Percentiles rank a stretch among this genome's conserved stretches.
phyloP scores from a whole-genome alignment of 2,113 vertebrate genomes.

The Melanostigma gelatinosum region DNA sequence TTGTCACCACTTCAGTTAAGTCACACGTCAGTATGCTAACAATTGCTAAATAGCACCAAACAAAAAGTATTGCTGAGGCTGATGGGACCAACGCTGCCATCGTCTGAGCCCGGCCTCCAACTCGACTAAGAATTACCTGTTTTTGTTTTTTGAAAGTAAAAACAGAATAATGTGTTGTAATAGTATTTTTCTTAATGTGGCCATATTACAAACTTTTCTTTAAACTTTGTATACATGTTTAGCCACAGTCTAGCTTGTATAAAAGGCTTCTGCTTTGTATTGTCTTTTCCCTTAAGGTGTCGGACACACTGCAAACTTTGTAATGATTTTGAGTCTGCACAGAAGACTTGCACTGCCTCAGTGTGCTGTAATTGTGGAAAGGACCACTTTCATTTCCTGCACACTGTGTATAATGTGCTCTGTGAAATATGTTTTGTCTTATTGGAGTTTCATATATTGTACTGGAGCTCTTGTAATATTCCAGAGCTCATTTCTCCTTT shows the following conservation, averaged over 20 bases:
- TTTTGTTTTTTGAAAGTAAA: background rate
- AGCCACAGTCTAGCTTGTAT: background rate
- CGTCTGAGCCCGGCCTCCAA: background rate
- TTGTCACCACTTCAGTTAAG: background rate
- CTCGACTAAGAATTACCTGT: background rate
- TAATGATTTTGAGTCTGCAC: constrained; percentile 5
- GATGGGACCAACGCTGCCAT: background rate
- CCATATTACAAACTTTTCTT: background rate
- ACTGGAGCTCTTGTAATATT: constrained; percentile 27
- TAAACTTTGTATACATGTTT: background rate
- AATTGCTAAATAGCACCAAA: background rate
- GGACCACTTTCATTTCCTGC: constrained; percentile 60
- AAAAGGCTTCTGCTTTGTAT: background rate
- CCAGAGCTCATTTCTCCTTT: constrained; percentile 42
- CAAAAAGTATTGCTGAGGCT: background rate
- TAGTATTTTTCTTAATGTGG: background rate
- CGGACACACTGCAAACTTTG: background rate
- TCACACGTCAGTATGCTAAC: background rate
- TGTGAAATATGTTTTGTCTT: constrained; percentile 41
- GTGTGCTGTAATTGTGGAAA: constrained; percentile 44
- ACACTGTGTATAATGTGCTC: constrained; percentile 20
- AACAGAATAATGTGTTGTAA: background rate
- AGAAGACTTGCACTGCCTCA: constrained; percentile 25
- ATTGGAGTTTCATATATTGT: constrained; percentile 44
- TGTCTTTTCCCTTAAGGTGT: constrained; percentile 9